Evolutionary conservation across 2,888 invertebrate species (phyloP), one percentile per base, ranked within the genome.

Genomic region (Synanthedon vespiformis): DNA sequence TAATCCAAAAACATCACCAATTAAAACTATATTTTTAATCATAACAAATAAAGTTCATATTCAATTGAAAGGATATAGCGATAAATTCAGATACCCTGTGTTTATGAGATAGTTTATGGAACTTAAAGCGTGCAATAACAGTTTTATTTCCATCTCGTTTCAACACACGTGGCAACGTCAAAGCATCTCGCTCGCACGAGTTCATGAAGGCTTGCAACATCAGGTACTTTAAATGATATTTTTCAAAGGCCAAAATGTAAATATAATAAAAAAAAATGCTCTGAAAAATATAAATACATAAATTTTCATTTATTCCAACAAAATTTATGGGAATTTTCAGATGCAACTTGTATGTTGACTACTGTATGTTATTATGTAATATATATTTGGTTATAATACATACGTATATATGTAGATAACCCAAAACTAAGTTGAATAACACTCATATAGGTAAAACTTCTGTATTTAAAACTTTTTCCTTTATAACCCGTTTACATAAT

Each of bases 161-260:
- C 67, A 60, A 57, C 68, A 54, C 61, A 64, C 66, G 68, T 67
- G 68, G 57, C 70, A 62, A 56, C 65, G 68, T 68, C 66, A 62
- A 58, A 58, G 57, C 73, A 59, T 77, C 74, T 68, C 70, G 64
- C 63, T 76, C 63, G 69, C 68, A 63, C 68, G 55, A 57, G 72
- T 74, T 70, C 70, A 81, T 80, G 80, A 73, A 62, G 70, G 61
- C 68, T 61, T 66, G 69, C 72, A 61, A 57, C 64, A 79, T 78
- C 81, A 81, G 80, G 82, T 82, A 81, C 65, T 57, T 54, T 18
- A 59, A 54, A 57, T 55, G 48, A 59, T 55, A 51, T 48, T 52
- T 13, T 51, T n/a, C 8, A 40, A 52, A n/a, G 13, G 22, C n/a
- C 18, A 50, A 50, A 12, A 6, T 48, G 14, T 48, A 12, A 14